These are phyloP conservation scores for Dipodomys ordii DNA, from an alignment of 2,113 vertebrate genomes.

Conservation along the genomic window DNA sequence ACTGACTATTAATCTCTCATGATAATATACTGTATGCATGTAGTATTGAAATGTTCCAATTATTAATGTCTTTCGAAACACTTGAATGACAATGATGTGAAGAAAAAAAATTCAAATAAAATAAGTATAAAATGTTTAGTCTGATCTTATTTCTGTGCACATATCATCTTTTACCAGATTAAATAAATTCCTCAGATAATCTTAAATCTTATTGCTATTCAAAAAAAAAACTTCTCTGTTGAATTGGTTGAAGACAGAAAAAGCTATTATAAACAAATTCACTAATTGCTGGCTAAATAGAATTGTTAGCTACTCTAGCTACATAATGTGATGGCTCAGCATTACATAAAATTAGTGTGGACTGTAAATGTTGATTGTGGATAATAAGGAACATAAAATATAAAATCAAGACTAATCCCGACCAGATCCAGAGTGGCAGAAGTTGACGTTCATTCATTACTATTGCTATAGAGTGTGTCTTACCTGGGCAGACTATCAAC, in stretches of 20 bases:
- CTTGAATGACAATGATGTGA: neutral
- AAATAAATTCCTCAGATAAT: neutral
- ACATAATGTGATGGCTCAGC: neutral
- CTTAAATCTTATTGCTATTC: neutral
- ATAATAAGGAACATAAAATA: neutral
- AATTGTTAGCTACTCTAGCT: neutral
- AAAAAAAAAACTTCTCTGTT: neutral
- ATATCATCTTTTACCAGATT: too few relatives aligned
- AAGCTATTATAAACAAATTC: slow-evolving; percentile 15
- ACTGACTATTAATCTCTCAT: neutral
- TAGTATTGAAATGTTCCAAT: neutral
- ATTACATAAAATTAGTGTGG: neutral
- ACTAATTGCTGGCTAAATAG: neutral
- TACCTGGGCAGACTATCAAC: neutral
- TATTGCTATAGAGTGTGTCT: neutral
- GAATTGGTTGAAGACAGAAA: neutral
- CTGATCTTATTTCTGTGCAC: too few relatives aligned
- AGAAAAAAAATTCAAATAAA: neutral
- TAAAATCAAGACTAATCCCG: neutral
- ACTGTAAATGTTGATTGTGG: neutral
- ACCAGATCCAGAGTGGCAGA: neutral
- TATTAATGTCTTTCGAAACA: neutral
- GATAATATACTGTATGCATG: neutral
- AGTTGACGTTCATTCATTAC: neutral
- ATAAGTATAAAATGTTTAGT: too few relatives aligned